Conservation (phyloP, 2,888 invertebrate species). For the Rhingia rostrata region DNA sequence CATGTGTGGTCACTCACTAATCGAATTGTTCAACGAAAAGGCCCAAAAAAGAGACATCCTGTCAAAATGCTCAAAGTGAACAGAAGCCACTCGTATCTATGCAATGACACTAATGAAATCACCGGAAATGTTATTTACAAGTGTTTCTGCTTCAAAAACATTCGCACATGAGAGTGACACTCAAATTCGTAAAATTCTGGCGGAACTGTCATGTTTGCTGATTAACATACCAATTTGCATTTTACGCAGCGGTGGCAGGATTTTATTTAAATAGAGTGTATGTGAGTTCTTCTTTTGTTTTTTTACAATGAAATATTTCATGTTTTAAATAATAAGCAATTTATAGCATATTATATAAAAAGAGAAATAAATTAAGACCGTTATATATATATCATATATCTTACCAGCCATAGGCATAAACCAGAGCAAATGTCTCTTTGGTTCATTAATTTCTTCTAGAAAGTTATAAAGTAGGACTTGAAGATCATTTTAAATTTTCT, state of each 20-base stretch:
- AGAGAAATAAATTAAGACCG: too few species aligned
- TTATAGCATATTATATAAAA: too few species aligned
- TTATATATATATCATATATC: too few species aligned
- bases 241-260: slow-evolving; percentile 16
- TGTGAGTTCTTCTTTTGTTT: slow-evolving; percentile 1
- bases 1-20: slow-evolving; percentile 71
- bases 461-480: too few species aligned
- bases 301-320: background rate
- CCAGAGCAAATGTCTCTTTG: too few species aligned
- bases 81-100: slow-evolving; percentile 30
- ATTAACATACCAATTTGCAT: slow-evolving; percentile 61
- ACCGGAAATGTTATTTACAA: slow-evolving; percentile 74
- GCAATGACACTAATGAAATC: slow-evolving; percentile 72
- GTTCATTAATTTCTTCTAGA: too few species aligned
- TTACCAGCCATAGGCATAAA: too few species aligned
- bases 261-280: too few species aligned
- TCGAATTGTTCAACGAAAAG: slow-evolving; percentile 69
- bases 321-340: too few species aligned
- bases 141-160: slow-evolving; percentile 60
- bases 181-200: slow-evolving; percentile 57
- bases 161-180: slow-evolving; percentile 34
- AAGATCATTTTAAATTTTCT: too few species aligned
- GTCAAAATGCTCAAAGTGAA: slow-evolving; percentile 62
- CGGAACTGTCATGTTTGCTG: slow-evolving; percentile 68
- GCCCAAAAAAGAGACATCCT: slow-evolving; percentile 37